Evolutionary conservation across 2,113 vertebrate genomes (phyloP).

Genomic region (Lycocorax pyrrhopterus): DNA sequence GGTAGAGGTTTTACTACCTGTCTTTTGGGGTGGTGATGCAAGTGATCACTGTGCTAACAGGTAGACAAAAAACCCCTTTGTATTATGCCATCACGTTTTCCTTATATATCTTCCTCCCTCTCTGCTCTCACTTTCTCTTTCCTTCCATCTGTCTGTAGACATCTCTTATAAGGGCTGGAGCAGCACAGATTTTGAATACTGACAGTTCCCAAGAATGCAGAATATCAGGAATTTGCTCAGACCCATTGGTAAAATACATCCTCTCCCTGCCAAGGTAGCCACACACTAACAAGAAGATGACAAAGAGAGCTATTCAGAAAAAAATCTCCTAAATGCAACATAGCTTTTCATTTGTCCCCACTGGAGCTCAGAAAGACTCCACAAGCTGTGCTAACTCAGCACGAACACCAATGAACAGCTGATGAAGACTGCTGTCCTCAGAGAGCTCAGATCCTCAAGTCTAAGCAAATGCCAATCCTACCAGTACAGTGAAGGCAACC

Average conservation of each 20-base stretch:
- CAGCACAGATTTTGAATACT: neutral
- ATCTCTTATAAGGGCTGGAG: neutral
- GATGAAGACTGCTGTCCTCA: neutral
- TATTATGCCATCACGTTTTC: neutral
- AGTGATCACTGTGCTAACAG: rapidly evolving
- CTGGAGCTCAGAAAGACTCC: neutral
- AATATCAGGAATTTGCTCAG: neutral
- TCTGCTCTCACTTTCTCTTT: neutral
- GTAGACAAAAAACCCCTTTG: neutral
- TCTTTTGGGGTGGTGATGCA: neutral
- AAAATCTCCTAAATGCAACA: neutral
- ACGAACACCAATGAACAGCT: neutral
- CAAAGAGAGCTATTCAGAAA: neutral
- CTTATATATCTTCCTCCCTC: neutral
- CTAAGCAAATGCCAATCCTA: neutral
- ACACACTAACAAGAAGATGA: neutral
- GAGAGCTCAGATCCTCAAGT: neutral
- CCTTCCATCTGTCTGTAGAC: neutral
- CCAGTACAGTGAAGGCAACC: neutral
- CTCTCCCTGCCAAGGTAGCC: neutral
- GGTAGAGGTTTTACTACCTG: neutral
- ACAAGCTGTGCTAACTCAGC: neutral
- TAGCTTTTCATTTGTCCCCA: neutral
- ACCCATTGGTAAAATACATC: neutral
- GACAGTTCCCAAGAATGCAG: neutral